phyloP scores from a whole-genome alignment of 2,113 vertebrate species.

The Benitochromis conjunctus region DNA sequence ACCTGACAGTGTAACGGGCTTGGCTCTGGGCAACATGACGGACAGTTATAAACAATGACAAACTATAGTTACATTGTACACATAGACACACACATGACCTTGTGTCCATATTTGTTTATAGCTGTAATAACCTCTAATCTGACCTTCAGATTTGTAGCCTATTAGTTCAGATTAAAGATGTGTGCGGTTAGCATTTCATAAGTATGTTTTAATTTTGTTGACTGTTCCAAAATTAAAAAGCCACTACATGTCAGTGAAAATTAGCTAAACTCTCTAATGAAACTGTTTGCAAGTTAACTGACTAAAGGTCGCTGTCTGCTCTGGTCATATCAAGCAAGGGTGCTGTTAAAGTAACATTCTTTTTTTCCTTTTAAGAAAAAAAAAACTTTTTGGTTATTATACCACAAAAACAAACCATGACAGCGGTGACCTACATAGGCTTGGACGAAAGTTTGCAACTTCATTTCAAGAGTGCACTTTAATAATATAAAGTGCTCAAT shows the following conservation, averaged over 20 bases:
- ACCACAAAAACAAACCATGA: not conserved
- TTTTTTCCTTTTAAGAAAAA: not conserved
- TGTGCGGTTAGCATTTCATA: not conserved
- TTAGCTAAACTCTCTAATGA: constrained; percentile 33
- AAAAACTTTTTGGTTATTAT: not conserved
- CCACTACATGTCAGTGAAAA: constrained; percentile 33
- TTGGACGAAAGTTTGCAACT: not conserved
- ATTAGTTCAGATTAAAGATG: not conserved
- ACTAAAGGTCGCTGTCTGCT: constrained; percentile 59
- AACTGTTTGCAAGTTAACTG: constrained; percentile 37
- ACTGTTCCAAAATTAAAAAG: constrained; percentile 23
- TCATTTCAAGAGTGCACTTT: not conserved
- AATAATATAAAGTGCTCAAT: not conserved
- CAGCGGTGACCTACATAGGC: not conserved
- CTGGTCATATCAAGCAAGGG: constrained; percentile 30
- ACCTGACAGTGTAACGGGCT: not conserved
- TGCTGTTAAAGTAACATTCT: not conserved
- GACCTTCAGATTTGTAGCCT: not conserved
- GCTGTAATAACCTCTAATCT: not conserved
- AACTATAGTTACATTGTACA: not conserved
- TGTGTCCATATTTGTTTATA: not conserved
- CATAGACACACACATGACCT: not conserved
- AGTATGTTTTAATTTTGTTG: constrained; percentile 31
- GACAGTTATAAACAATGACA: not conserved
- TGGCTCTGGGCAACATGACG: not conserved